Base-by-base conservation (phyloP, 2,888 invertebrate species). In the Chrysina gloriosa region DNA sequence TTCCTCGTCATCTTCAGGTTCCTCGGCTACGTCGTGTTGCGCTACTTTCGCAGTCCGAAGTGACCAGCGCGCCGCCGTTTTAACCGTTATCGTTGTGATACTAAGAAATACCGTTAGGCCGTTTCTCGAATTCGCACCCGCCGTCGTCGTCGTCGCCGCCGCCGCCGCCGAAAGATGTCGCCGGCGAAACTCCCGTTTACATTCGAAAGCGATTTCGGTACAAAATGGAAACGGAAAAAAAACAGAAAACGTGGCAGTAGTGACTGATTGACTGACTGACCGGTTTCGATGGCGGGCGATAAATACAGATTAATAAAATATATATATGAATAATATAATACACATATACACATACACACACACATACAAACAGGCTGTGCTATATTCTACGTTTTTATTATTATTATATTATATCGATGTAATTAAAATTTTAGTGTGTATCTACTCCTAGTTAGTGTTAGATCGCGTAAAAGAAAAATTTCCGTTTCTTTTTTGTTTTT, bases 1-100 rank as follows among this genome's bases (percentile, higher is more conserved):
- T 92, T 92, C 84, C 86, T 92, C 72, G 79, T 91, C 74, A 87
- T 90, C 74, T 92, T 92, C 83, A 87, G 92, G 73, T 84, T 89
- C 64, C 84, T 92, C 71, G 92, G 92, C 71, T 92, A 92, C 81
- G 83, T 90, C 73, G 91, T 92, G 71, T 84, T 92, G 74, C 88
- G 92, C 74, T 91, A 89, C 79, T 86, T 90, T 78, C 87, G 90
- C 75, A 86, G 88, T 79, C 89, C 90, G 74, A 89, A 90, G 85
- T 88, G 85, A 86, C 80, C 50, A 63, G 6, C 31, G 31, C 50
- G 50, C 29, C 29, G 52, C 31, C 7, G 47, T 16, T 19, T 23
- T 21, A 19, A 47, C 21, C 16, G 16, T 19, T 54, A 66, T 21
- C 6, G 16, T 54, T 69, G 69, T 69, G 69, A 69, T 69, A 69